Evolutionary conservation across 2,113 vertebrate species (phyloP), one percentile per base, ranked within the genome.

Genomic region (Pogonocichla stellata): DNA sequence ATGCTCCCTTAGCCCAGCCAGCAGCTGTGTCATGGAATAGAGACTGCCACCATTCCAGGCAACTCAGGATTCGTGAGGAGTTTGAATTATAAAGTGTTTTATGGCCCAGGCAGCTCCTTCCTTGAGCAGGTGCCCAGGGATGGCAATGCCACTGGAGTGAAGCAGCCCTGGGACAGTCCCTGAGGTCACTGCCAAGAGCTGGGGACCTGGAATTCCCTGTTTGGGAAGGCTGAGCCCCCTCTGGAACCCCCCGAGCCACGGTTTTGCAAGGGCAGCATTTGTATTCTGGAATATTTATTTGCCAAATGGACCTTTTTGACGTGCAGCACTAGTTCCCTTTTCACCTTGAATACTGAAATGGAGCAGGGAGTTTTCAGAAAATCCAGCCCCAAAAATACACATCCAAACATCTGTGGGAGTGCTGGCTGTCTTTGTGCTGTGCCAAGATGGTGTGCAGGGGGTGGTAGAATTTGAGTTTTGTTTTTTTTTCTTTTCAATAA

Each of bases 251-350:
- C n/a, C 1, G n/a, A 42, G 6, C 5, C 22, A 0, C 9, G 1
- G 36, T 1, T 57, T 5, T 24, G 38, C 4, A 6, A 13, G 51
- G 47, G 22, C 20, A 25, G 17, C 14, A 0, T 38, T 11, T 1
- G 0, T 1, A 0, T 19, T 28, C 3, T 3, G 2, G 11, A 13
- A 17, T 2, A 5, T 1, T 3, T 19, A 7, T 36, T 33, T 45
- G 36, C 36, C 53, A 9, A 14, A 40, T 1, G 0, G 8, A 10
- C 38, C 6, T 0, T 14, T 33, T 5, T 3, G 22, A 48, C 1
- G 2, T 3, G 48, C 50, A 38, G 47, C 34, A 2, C 29, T 0
- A 3, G 23, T 26, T 18, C 72, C 34, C 17, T 43, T 57, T 14
- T 26, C 65, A 14, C 43, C 61, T 67, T 10, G 4, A 12, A 11